Evolutionary conservation across 2,888 invertebrate genomes (phyloP), one percentile per base, ranked within the genome.

Genomic region (Eupithecia subfuscata): DNA sequence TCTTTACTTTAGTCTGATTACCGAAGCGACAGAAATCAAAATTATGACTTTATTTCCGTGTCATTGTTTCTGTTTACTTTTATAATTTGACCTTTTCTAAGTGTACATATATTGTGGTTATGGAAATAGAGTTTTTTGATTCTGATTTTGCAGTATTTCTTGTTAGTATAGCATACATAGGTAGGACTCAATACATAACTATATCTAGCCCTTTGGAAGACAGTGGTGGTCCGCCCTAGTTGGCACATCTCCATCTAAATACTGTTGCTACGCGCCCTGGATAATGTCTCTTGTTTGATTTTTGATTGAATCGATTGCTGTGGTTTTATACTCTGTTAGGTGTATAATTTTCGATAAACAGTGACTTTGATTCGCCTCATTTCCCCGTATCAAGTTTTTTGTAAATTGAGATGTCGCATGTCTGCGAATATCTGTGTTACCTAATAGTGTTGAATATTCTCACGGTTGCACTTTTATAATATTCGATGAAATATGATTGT

Each of bases 221-320:
- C 71, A 79, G 71, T 71, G 79, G 76, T 79, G 81, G 79, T 81
- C 60, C 83, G 88, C 80, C 84, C 88, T 84, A 89, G 83, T 89
- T 89, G 88, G 89, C 90, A 79, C 78, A 75, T 74, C 80, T 88
- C 88, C 89, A 89, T 86, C 75, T 69, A 63, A 40, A 77, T 80
- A 75, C 81, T 78, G 80, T 81, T 79, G 78, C 75, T 74, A 82
- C 77, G 76, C 80, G 82, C 75, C 74, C 78, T 77, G 76, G 75
- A 78, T 77, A 71, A 63, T 12, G 18, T 64, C 60, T 63, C 65
- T 60, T 69, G 0, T 65, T 69, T 65, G 34, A 67, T 69, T 70
- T 69, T 22, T 60, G 6, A 60, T 60, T 25, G 14, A 60, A 25
- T 22, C 60, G 14, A 5, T 60, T 22, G n/a, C 18, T 22, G 22